These are phyloP conservation scores for Aproaerema taeniolella DNA, from an alignment of 2,888 invertebrate species.

Conservation along the genomic window DNA sequence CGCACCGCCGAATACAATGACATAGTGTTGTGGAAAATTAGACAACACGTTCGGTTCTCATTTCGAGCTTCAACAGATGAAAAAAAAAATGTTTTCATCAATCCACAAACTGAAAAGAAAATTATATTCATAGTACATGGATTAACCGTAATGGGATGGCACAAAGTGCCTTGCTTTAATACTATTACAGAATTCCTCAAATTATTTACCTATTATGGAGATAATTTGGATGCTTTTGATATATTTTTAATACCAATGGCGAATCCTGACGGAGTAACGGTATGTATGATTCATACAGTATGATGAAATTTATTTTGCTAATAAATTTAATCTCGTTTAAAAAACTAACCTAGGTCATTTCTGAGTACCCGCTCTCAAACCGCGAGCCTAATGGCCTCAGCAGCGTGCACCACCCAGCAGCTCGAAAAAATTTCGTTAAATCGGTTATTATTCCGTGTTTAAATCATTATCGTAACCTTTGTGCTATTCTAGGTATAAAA, in stretches of 20 bases:
- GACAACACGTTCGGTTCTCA: neutral
- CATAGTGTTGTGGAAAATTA: slow-evolving; percentile 15
- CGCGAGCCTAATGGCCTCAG: no score
- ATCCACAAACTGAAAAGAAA: slow-evolving; percentile 15
- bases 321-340: neutral
- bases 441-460: no score
- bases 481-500: no score
- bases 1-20: slow-evolving; percentile 17
- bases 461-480: no score
- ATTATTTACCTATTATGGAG: slow-evolving; percentile 8
- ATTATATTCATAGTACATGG: slow-evolving; percentile 20
- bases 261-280: slow-evolving; percentile 19
- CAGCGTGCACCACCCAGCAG: no score
- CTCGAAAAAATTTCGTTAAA: no score
- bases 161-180: slow-evolving; percentile 1
- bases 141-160: slow-evolving; percentile 13
- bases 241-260: slow-evolving; percentile 21
- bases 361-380: no score
- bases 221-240: slow-evolving; percentile 17
- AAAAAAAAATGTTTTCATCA: no score
- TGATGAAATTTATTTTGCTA: neutral
- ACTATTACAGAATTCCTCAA: neutral
- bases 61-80: neutral
- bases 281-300: neutral
- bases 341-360: no score